phyloP scores from a whole-genome alignment of 2,113 vertebrate species.

The Charadrius vociferus region DNA sequence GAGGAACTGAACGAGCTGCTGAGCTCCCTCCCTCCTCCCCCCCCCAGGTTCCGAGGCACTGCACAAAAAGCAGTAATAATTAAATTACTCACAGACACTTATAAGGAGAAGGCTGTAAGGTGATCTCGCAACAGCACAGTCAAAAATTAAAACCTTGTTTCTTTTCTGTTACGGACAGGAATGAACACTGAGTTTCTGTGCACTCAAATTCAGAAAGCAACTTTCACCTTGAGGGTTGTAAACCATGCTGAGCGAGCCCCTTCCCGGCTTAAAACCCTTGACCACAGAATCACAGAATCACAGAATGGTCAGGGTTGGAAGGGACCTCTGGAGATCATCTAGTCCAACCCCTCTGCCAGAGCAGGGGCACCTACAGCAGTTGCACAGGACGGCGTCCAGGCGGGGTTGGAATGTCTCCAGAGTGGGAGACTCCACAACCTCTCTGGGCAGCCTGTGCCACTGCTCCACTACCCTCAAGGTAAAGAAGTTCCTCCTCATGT shows the following conservation, averaged over 20 bases:
- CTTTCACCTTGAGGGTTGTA: background rate
- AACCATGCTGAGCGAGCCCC: accelerated
- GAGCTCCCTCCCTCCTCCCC: background rate
- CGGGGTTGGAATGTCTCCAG: too few species aligned
- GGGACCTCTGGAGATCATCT: too few species aligned
- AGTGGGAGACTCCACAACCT: too few species aligned
- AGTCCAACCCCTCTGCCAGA: too few species aligned
- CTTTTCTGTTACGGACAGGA: background rate
- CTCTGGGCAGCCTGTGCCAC: too few species aligned
- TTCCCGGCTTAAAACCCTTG: background rate
- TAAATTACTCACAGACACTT: background rate
- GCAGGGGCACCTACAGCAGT: too few species aligned
- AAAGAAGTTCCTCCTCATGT: too few species aligned
- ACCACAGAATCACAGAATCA: too few species aligned
- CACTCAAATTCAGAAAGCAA: background rate
- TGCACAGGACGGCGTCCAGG: too few species aligned
- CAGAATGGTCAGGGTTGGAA: too few species aligned
- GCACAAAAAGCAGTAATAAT: background rate
- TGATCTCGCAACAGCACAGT: accelerated
- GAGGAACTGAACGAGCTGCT: background rate
- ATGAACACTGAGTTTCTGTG: background rate
- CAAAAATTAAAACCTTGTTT: background rate
- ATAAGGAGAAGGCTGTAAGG: background rate
- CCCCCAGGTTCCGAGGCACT: background rate
- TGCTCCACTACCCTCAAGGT: too few species aligned